Evolutionary conservation across 2,888 invertebrate species (phyloP).

Genomic region (Agriopis marginaria): DNA sequence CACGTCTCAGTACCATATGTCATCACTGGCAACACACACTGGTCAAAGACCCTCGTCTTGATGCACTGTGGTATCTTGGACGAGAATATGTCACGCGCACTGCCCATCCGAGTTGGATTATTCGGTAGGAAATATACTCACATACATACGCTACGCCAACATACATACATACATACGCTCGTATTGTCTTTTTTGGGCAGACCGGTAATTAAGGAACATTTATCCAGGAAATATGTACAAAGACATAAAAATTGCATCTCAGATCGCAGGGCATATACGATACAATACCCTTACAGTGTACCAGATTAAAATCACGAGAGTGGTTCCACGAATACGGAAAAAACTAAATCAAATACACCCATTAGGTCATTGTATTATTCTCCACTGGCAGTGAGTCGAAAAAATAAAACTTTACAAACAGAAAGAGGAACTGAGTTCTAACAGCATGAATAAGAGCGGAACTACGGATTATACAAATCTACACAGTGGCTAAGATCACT

Average conservation of each 20-base stretch:
- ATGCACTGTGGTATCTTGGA: no score
- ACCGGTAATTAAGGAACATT: no score
- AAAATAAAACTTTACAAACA: conserved; percentile 23
- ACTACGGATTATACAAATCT: not conserved
- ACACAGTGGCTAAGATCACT: not conserved
- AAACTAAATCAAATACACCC: conserved; percentile 10
- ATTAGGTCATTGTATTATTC: conserved; percentile 21
- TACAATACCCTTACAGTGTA: not conserved
- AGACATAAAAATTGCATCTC: not conserved
- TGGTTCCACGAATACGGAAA: not conserved
- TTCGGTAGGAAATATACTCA: no score
- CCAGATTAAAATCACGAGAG: not conserved
- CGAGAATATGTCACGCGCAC: no score
- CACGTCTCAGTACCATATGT: no score
- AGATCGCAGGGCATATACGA: not conserved
- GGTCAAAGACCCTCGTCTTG: no score
- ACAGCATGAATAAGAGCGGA: conserved; percentile 15
- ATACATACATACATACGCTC: no score
- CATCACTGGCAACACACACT: no score
- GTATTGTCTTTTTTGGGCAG: no score
- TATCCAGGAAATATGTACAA: no score
- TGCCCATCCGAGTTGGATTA: no score
- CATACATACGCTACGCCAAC: no score
- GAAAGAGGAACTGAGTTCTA: conserved; percentile 20
- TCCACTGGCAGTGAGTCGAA: conserved; percentile 8